Evolutionary conservation across 2,888 invertebrate species (phyloP).

Genomic region (Xestia c-nigrum): DNA sequence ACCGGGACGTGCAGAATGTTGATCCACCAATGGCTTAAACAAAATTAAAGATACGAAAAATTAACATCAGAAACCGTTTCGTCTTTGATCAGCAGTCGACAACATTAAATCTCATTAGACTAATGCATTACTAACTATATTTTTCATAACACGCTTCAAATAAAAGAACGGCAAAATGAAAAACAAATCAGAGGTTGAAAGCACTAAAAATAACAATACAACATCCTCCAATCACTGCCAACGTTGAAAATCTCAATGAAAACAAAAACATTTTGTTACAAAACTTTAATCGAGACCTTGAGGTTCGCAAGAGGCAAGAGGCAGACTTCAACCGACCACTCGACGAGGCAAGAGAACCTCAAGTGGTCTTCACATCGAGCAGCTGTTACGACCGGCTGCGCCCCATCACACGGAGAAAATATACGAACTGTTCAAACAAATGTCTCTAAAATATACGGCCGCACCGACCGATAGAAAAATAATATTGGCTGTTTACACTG

Average conservation of each 20-base stretch:
- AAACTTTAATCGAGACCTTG: constrained; percentile 67
- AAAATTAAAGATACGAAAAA: neutral
- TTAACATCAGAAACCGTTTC: neutral
- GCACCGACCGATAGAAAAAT: constrained; percentile 73
- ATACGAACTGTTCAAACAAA: constrained; percentile 83
- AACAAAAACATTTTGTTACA: constrained; percentile 66
- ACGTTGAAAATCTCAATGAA: constrained; percentile 45
- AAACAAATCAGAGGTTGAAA: constrained; percentile 3
- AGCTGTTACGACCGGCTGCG: constrained; percentile 84
- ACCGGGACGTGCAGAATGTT: constrained; percentile 1
- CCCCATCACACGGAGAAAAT: constrained; percentile 79
- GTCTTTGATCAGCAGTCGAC: neutral
- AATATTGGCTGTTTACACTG: constrained; percentile 77
- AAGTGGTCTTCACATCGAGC: constrained; percentile 77
- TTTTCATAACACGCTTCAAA: neutral
- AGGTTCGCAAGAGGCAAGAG: constrained; percentile 68
- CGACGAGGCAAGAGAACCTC: constrained; percentile 70
- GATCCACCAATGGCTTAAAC: too few species aligned
- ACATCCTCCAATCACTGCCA: constrained; percentile 42
- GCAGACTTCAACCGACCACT: constrained; percentile 68
- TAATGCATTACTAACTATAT: neutral
- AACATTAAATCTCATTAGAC: neutral
- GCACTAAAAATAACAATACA: constrained; percentile 22
- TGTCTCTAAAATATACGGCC: constrained; percentile 71
- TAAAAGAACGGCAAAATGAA: neutral